Evolutionary conservation across 2,888 invertebrate species (phyloP), one percentile per base, ranked within the genome.

Genomic region (Tubulanus polymorphus): DNA sequence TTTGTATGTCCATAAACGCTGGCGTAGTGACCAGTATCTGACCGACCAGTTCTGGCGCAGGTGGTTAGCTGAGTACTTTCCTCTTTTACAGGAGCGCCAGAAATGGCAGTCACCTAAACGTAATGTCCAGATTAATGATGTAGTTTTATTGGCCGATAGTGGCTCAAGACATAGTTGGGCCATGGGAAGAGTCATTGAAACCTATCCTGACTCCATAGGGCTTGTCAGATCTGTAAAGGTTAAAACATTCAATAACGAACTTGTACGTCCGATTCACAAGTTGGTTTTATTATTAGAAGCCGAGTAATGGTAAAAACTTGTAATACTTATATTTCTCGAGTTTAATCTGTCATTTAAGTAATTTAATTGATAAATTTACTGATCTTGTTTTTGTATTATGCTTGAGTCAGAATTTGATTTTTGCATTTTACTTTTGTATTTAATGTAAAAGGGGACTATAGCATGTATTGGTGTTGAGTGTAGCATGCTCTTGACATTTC

Each of bases 191-290:
- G 15, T 47, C n/a, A 15, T 32, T 12, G 51, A 52, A 20, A 28
- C 51, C 20, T 18, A n/a, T 26, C 27, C 37, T 18, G 27, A 25
- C 37, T 20, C 8, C 8, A 50, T 51, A 27, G 35, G 35, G 3
- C 51, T 20, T 25, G 54, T 54, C 20, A 25, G 48, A 3, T 27
- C 12, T 3, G 48, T 48, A 3, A 51, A 51, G 32, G 46, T 45
- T 28, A 46, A 27, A 15, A 2, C 15, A 15, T 10, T 23, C 8
- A 2, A 32, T 8, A 48, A 28, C 15, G 15, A 41, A 20, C 48
- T 58, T 6, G 53, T 48, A 26, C 46, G 58, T 12, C 60, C 58
- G 5, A 41, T 61, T 1, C 62, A 62, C 12, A 60, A 62, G 45
- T 45, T 62, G 32, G 32, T 54, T 15, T 37, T 58, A 28, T n/a